These are phyloP conservation scores for Amblyopsis hoosieri DNA, from an alignment of 2,797 vertebrate species.

Conservation along the genomic window DNA sequence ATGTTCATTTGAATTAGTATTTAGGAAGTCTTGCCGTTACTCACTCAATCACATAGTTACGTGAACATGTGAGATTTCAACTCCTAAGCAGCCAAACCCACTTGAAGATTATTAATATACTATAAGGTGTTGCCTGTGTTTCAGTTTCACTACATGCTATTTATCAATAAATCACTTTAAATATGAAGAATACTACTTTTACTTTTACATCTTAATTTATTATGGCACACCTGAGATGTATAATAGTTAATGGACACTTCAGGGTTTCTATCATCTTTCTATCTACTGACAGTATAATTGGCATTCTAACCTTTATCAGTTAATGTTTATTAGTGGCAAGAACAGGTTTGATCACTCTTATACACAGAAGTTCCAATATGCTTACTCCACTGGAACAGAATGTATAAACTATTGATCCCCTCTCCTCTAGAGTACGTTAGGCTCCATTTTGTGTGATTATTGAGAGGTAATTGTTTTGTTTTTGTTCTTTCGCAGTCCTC, in stretches of 20 bases:
- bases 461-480: conserved; percentile 21
- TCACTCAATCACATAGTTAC: too few relatives aligned
- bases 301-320: background rate
- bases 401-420: conserved; percentile 3
- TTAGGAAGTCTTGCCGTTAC: too few relatives aligned
- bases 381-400: conserved; percentile 7
- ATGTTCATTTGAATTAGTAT: too few relatives aligned
- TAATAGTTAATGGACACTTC: too few relatives aligned
- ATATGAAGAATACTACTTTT: background rate
- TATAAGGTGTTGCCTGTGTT: conserved; percentile 57
- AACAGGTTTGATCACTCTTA: conserved; percentile 67
- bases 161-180: conserved; percentile 38
- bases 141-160: conserved; percentile 48
- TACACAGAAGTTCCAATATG: conserved; percentile 5
- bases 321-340: conserved; percentile 15
- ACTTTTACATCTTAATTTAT: too few relatives aligned
- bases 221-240: too few relatives aligned
- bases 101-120: conserved; percentile 40
- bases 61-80: too few relatives aligned
- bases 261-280: conserved; percentile 3
- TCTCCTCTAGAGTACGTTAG: background rate
- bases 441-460: conserved; percentile 21
- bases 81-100: conserved; percentile 16
- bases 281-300: background rate
- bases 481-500: conserved; percentile 54